A percentile compares a stretch with the other conserved stretches of the same genome.
phyloP scores from a whole-genome alignment of 2,113 vertebrate genomes.

The Percina caprodes region DNA sequence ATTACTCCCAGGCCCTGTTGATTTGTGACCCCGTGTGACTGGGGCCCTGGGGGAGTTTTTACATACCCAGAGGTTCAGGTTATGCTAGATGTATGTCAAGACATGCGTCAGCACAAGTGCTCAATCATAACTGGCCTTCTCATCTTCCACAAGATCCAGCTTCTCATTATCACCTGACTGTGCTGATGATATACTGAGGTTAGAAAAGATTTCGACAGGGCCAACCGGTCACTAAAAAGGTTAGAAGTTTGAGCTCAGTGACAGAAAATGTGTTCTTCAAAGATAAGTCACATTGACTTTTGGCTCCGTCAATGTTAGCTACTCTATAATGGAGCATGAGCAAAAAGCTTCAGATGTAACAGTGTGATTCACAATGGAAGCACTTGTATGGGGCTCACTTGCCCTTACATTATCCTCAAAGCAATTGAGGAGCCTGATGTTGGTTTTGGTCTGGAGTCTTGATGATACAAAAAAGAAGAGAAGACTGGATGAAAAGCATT shows the following conservation, averaged over 20 bases:
- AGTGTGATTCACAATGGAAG: not conserved
- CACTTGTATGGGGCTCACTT: not conserved
- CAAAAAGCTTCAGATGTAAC: not conserved
- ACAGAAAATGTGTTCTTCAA: not conserved
- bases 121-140: constrained; percentile 42
- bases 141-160: constrained; percentile 42
- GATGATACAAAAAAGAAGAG: constrained; percentile 15
- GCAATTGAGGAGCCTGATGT: constrained; percentile 8
- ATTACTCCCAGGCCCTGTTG: not conserved
- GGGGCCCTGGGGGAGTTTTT: constrained; percentile 15
- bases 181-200: constrained; percentile 31
- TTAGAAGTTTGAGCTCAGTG: constrained; percentile 2
- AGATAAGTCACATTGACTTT: not conserved
- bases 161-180: constrained; percentile 40
- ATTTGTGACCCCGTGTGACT: constrained; percentile 25
- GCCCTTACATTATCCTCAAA: not conserved
- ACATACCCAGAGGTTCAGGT: constrained; percentile 65
- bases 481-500: constrained; percentile 36
- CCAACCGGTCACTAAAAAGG: constrained; percentile 13
- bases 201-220: constrained; percentile 17
- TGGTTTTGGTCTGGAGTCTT: constrained; percentile 23
- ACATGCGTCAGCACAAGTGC: constrained; percentile 28
- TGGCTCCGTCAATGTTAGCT: not conserved
- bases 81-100: constrained; percentile 56
- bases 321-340: not conserved